These are phyloP conservation scores for Paralichthys olivaceus DNA, from an alignment of 2,113 vertebrate genomes.

Conservation along the genomic window DNA sequence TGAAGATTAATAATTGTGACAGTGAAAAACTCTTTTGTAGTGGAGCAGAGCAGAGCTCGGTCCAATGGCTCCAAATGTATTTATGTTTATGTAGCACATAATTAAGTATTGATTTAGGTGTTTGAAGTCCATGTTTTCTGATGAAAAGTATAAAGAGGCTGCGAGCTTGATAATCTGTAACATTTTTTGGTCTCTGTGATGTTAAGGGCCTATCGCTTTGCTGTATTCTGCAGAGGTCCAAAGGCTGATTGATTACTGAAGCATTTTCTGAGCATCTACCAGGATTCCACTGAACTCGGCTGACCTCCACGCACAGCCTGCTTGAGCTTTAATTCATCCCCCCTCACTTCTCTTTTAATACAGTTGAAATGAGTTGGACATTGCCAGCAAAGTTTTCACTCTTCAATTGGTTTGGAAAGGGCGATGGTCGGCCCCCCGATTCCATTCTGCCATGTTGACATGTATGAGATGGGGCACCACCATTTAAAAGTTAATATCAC, in stretches of 20 bases:
- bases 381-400: constrained; percentile 33
- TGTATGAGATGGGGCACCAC: constrained; percentile 28
- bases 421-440: constrained; percentile 43
- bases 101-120: constrained; percentile 76
- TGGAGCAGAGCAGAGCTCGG: not conserved
- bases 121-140: constrained; percentile 60
- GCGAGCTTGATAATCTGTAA: constrained; percentile 35
- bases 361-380: constrained; percentile 42
- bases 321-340: constrained; percentile 27
- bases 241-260: constrained; percentile 70
- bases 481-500: constrained; percentile 64
- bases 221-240: constrained; percentile 50
- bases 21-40: not conserved
- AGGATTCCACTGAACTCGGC: constrained; percentile 57
- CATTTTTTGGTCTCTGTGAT: constrained; percentile 39
- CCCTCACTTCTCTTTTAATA: constrained; percentile 26
- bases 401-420: constrained; percentile 15
- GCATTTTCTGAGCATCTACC: constrained; percentile 51
- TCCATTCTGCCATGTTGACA: constrained; percentile 39
- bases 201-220: constrained; percentile 42
- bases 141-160: constrained; percentile 51
- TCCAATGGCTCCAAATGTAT: constrained; percentile 52
- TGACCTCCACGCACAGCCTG: not conserved
- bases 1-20: constrained; percentile 27
- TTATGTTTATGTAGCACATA: constrained; percentile 75